Percentiles rank a stretch among this genome's conserved stretches.
phyloP scores from a whole-genome alignment of 1,140 invertebrate genomes.

The Drosophila carrolli region DNA sequence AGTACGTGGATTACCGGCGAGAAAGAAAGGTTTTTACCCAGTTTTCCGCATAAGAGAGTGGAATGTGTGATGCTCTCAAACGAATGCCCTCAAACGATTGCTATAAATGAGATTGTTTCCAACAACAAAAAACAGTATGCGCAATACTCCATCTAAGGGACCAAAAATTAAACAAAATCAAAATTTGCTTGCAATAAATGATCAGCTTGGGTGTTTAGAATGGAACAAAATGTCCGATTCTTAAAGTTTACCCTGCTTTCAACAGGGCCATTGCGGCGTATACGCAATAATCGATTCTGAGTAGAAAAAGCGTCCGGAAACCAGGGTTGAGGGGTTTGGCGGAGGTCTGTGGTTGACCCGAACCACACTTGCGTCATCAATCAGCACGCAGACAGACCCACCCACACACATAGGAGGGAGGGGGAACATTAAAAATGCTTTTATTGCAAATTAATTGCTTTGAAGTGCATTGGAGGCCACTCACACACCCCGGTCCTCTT shows the following conservation, averaged over 20 bases:
- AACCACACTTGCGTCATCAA: slow-evolving; percentile 54
- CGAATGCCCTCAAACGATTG: not conserved
- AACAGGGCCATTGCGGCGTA: slow-evolving; percentile 27
- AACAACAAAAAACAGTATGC: too few species aligned
- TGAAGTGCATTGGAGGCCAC: slow-evolving; percentile 67
- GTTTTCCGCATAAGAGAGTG: not conserved
- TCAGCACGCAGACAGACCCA: slow-evolving; percentile 23
- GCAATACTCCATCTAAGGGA: too few species aligned
- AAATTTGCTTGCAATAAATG: too few species aligned
- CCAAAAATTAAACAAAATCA: too few species aligned
- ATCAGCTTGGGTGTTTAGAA: too few species aligned
- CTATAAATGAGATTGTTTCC: too few species aligned
- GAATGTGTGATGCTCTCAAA: not conserved
- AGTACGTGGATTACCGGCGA: not conserved
- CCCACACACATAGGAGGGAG: slow-evolving; percentile 2
- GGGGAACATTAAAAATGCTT: slow-evolving; percentile 65
- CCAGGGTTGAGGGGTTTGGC: not conserved
- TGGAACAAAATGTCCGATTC: not conserved
- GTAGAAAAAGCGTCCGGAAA: not conserved
- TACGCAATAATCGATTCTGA: slow-evolving; percentile 42
- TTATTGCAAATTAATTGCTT: slow-evolving; percentile 82
- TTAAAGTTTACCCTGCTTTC: not conserved
- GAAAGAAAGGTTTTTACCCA: not conserved
- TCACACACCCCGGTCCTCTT: slow-evolving; percentile 7
- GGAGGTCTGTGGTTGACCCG: not conserved